Evolutionary conservation across 2,113 vertebrate species (phyloP).

Genomic region (Sinocyclocheilus anshuiensis): DNA sequence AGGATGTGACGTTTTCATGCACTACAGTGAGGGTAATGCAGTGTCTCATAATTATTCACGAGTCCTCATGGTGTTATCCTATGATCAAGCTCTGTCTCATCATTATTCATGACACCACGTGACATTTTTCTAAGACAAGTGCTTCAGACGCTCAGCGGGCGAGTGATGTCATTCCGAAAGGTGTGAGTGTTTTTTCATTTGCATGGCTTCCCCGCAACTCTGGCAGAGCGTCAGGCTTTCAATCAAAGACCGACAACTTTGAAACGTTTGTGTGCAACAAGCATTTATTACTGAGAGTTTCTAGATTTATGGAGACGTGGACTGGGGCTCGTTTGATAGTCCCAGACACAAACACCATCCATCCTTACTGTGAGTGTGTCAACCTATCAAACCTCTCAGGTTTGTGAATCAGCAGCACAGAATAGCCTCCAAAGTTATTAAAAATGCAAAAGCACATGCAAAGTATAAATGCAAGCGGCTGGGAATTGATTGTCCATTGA

Average conservation of each 20-base stretch:
- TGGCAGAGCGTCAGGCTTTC: constrained; percentile 13
- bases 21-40: not conserved
- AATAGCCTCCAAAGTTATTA: not conserved
- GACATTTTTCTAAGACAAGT: not conserved
- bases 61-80: not conserved
- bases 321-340: not conserved
- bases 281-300: constrained; percentile 14
- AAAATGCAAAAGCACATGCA: not conserved
- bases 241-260: constrained; percentile 24
- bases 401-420: not conserved
- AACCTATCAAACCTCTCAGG: not conserved
- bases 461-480: not conserved
- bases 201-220: not conserved
- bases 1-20: constrained; percentile 19
- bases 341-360: constrained; percentile 24
- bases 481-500: not conserved
- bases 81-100: not conserved
- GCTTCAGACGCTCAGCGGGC: not conserved
- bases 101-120: not conserved
- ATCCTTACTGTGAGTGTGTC: not conserved
- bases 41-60: not conserved
- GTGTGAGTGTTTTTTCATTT: constrained; percentile 8
- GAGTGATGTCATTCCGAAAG: not conserved
- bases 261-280: not conserved
- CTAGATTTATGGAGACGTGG: constrained; percentile 7